Base-by-base conservation (phyloP, 2,797 vertebrate genomes). In the Enteromius argenteus region DNA sequence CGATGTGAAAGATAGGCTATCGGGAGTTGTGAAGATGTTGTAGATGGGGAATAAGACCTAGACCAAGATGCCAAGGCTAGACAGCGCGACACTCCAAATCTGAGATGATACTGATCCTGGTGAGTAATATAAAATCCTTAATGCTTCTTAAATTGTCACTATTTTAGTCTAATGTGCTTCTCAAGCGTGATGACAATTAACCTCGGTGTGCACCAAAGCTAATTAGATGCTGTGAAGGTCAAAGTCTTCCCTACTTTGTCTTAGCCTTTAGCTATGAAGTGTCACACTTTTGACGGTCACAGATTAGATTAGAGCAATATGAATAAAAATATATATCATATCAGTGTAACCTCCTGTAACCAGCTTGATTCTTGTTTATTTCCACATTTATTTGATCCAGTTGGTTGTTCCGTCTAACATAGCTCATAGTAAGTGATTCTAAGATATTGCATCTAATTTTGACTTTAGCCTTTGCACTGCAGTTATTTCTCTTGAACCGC, bases 141-240 rank as follows among this genome's bases (percentile, higher is more conserved):
- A 13, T 19, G 21, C 44, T 68, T 27, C n/a, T 39, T 80, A 68
- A 53, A 53, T 37, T 68, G 8, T 69, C 67, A 15, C 5, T 42
- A 17, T 58, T 58, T 58, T 13, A 32, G 8, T 27, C 37, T 44
- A 44, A 58, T 27, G 27, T 58, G n/a, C 60, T 60, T 71, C n/a
- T 72, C 35, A 81, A 81, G 69, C 35, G 39, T 35, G 27, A 60
- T 49, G 80, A 81, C 68, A 72, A 60, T 81, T 72, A 81, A 60
- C 68, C 68, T 81, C 23, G 32, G 7, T 44, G 11, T 13, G 14
- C 42, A 49, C 14, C 58, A 21, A 75, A 82, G 44, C 58, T 51
- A 72, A 73, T 62, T 64, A 73, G 56, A 81, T 15, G 44, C 72
- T 67, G 35, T n/a, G 62, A 76, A 58, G 35, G 46, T 83, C 62